phyloP scores from a whole-genome alignment of 2,797 vertebrate genomes.

The Kryptolebias ocellatus region DNA sequence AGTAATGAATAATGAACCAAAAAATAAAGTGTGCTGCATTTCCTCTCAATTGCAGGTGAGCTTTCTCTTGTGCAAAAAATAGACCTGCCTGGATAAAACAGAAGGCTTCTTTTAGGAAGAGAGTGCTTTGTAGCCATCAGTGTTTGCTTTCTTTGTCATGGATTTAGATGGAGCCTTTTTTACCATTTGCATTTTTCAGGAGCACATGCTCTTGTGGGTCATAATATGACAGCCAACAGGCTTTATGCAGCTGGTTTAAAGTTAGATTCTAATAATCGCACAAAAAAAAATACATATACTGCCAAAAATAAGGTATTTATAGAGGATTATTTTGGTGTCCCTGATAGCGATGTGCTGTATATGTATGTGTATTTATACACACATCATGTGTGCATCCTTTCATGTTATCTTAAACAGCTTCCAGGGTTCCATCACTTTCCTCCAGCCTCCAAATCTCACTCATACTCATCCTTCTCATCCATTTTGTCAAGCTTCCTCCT shows the following conservation, averaged over 20 bases:
- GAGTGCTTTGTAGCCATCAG: conserved; percentile 15
- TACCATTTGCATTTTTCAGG: conserved; percentile 27
- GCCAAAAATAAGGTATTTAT: conserved; percentile 1
- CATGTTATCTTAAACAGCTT: conserved; percentile 24
- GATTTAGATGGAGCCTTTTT: conserved; percentile 43
- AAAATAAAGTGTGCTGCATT: conserved; percentile 57
- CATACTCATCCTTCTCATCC: conserved; percentile 45
- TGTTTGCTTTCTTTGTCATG: conserved; percentile 30
- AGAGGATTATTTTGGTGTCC: conserved; percentile 25
- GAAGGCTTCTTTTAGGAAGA: conserved; percentile 42
- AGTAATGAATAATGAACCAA: conserved; percentile 78
- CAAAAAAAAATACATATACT: background rate
- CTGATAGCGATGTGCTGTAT: conserved; percentile 6
- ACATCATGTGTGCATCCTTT: conserved; percentile 11
- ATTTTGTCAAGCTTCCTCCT: conserved; percentile 39
- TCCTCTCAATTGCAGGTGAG: conserved; percentile 65
- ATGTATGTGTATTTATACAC: conserved; percentile 14
- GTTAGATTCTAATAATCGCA: conserved; percentile 18
- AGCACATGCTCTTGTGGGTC: conserved; percentile 19
- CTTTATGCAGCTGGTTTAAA: conserved; percentile 16
- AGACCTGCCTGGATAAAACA: conserved; percentile 47
- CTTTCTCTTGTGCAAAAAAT: conserved; percentile 61
- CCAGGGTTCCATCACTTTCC: conserved; percentile 17
- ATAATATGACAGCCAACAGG: conserved; percentile 39
- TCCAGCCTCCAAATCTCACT: conserved; percentile 32